Evolutionary conservation across 2,113 vertebrate genomes (phyloP), one percentile per base, ranked within the genome.

Genomic region (Morone saxatilis): DNA sequence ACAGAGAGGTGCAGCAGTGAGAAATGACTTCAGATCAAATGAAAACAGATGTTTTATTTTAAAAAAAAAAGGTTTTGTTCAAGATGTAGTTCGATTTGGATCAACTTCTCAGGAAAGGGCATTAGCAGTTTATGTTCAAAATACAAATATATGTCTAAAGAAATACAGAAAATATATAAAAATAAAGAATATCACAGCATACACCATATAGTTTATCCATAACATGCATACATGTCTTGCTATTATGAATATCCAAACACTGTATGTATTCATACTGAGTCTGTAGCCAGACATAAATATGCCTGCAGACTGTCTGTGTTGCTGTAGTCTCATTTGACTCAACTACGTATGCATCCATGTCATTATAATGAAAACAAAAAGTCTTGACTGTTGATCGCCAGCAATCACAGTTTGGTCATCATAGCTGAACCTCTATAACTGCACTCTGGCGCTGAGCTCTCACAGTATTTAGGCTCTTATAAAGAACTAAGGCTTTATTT

Each of bases 51-150:
- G 12, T 51, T 54, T 31, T 12, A 4, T 12, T 38, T 19, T 8
- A 22, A 25, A 59, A 56, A 63, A 40, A 41, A 62, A 40, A 36
- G 51, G 51, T 61, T 86, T 8, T 78, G 10, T 62, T 78, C 5
- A 74, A 88, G 83, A 70, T 77, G 50, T 75, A 71, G 78, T 86
- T 67, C 5, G 83, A 70, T 86, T 85, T 87, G 75, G 83, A 92
- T 76, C 67, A 86, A 92, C 88, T 91, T 92, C 95, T 95, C 95
- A 96, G 94, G 95, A 93, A 93, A 86, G 90, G 84, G 72, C 71
- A 83, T 91, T 83, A 86, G 65, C 78, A 85, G 78, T 84, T 81
- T 88, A 61, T 90, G 84, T 89, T 78, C 36, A 84, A 87, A 86
- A 76, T 56, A 71, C 20, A 63, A 75, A 71, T 84, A 68, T 57